Evolutionary conservation across 1,140 invertebrate genomes (phyloP), one percentile per base, ranked within the genome.

Genomic region (Hyposmocoma kahamanoa): DNA sequence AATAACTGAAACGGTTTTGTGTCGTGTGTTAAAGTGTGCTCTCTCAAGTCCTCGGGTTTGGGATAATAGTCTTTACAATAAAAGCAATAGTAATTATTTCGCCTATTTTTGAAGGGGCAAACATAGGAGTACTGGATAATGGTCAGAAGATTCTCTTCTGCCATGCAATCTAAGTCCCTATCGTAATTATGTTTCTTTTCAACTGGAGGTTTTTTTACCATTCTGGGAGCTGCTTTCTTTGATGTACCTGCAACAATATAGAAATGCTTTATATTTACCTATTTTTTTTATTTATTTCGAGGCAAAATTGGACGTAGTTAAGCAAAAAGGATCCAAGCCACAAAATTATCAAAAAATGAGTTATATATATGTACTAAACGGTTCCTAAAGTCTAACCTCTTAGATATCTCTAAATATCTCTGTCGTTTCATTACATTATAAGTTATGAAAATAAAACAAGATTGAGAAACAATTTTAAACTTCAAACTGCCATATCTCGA

Each of bases 11-110:
- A 84, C 0, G 77, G 77, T 50, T 83, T 84, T 0, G 81, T 81
- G 53, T 85, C 78, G 36, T 85, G 81, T 1, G 69, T 65, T 0
- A 72, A 46, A 0, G 79, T 85, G 36, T 85, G 81, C 10, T 81
- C 79, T 15, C 81, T 50, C n/a, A 85, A 46, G 39, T 85, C 81
- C 38, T 85, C 79, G 0, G 81, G 81, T 39, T 83, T 83, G 0
- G 79, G 72, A 32, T 74, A 85, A 24, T 81, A 81, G 22, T 83
- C 77, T 36, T 83, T 85, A 46, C 81, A 85, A 43, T 85, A 85
- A 50, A 81, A 85, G 47, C 81, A 85, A 41, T 84, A 84, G 28
- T 83, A 85, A 26, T 85, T 85, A 20, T 83, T 85, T n/a, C 77
- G 52, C 50, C 79, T 55, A 30, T 85, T 85, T 46, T 83, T 81